Conservation (phyloP, 2,113 vertebrate genomes). For the Apistogramma diplotaenia region DNA sequence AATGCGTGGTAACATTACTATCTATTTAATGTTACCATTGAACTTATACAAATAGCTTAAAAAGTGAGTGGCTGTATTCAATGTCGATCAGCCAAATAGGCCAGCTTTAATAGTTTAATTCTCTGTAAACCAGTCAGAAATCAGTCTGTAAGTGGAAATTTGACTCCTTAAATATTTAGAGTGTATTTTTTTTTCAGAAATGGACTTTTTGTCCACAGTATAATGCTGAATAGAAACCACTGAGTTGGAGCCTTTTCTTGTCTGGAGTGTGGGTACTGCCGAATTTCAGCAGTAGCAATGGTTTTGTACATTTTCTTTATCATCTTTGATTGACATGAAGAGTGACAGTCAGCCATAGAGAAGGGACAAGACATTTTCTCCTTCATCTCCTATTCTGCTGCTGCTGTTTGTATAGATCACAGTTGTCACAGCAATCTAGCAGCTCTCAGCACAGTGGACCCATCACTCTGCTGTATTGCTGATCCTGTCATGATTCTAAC, state of each 20-base stretch:
- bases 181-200: not conserved
- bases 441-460: constrained; percentile 67
- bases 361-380: constrained; percentile 56
- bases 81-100: not conserved
- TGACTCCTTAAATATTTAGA: not conserved
- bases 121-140: too few relatives aligned
- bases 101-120: not conserved
- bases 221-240: not conserved
- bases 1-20: not conserved
- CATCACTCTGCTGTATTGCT: constrained; percentile 75
- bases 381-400: constrained; percentile 66
- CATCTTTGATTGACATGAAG: constrained; percentile 58
- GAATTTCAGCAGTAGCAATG: constrained; percentile 4
- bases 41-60: not conserved
- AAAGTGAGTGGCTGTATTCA: not conserved
- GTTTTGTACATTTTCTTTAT: constrained; percentile 32
- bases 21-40: not conserved
- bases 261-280: not conserved
- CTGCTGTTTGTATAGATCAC: constrained; percentile 66
- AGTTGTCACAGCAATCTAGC: constrained; percentile 74
- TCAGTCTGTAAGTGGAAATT: not conserved
- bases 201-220: not conserved
- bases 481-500: constrained; percentile 73
- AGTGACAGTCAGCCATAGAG: constrained; percentile 63
- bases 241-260: not conserved